Evolutionary conservation across 2,113 vertebrate species (phyloP).

Genomic region (Rattus rattus): DNA sequence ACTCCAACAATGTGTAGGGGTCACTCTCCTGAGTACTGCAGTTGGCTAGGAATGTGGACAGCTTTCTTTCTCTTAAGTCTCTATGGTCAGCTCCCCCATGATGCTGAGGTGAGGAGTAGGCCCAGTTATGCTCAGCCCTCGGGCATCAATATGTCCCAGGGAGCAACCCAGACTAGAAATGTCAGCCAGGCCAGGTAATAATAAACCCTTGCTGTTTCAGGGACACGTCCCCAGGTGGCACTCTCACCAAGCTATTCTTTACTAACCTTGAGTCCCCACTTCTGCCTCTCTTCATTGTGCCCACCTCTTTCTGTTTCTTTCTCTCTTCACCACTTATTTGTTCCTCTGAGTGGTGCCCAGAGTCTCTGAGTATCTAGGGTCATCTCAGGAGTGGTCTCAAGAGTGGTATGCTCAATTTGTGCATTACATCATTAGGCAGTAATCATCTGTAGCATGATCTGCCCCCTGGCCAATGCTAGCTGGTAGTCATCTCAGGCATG

Average conservation of each 20-base stretch:
- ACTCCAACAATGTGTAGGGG: no score
- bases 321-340: not conserved
- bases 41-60: no score
- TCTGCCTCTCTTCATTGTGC: not conserved
- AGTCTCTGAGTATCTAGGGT: not conserved
- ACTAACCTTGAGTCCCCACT: not conserved
- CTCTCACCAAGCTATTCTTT: not conserved
- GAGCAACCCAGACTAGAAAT: not conserved
- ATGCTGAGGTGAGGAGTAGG: not conserved
- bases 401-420: not conserved
- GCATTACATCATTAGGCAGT: not conserved
- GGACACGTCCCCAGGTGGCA: not conserved
- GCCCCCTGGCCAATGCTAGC: no score
- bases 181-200: not conserved
- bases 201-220: not conserved
- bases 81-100: not conserved
- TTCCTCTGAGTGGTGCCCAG: not conserved
- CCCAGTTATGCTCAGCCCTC: not conserved
- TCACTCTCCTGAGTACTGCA: no score
- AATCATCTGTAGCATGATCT: not conserved
- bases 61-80: no score
- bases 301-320: not conserved
- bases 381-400: not conserved
- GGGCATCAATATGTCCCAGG: not conserved
- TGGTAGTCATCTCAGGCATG: not conserved